These are phyloP conservation scores for Ochotona curzoniae DNA, from an alignment of 2,113 vertebrate genomes.

Conservation along the genomic window DNA sequence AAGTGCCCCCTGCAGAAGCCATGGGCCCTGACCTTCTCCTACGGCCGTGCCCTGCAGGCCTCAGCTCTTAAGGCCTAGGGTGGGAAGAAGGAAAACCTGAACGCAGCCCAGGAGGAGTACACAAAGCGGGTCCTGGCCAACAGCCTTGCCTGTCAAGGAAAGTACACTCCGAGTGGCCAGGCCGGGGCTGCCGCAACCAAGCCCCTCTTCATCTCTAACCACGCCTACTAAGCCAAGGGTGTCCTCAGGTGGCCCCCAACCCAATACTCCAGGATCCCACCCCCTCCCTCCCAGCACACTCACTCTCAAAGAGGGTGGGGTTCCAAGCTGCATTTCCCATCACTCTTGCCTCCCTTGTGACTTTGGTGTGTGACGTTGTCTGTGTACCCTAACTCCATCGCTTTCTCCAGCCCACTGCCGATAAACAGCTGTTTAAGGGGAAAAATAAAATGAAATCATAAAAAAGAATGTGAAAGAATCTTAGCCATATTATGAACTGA, in stretches of 20 bases:
- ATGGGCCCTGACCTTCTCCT: conserved; percentile 96
- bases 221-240: conserved; percentile 89
- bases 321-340: conserved; percentile 52
- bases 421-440: conserved; percentile 81
- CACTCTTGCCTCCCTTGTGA: conserved; percentile 51
- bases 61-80: conserved; percentile 94
- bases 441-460: background rate
- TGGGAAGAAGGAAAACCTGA: conserved; percentile 93
- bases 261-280: conserved; percentile 65
- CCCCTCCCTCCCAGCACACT: background rate
- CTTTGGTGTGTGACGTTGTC: conserved; percentile 66
- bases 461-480: background rate
- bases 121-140: conserved; percentile 90
- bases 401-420: conserved; percentile 75
- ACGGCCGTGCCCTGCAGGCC: conserved; percentile 94
- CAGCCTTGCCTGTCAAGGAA: conserved; percentile 90
- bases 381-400: conserved; percentile 67
- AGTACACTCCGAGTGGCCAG: conserved; percentile 88
- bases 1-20: conserved; percentile 91
- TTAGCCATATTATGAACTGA: background rate
- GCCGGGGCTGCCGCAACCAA: conserved; percentile 89
- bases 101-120: conserved; percentile 87
- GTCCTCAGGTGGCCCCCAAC: conserved; percentile 24
- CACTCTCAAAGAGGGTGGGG: conserved; percentile 45
- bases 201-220: conserved; percentile 92